phyloP scores from a whole-genome alignment of 2,888 invertebrate genomes.

The Drosophila prolongata region DNA sequence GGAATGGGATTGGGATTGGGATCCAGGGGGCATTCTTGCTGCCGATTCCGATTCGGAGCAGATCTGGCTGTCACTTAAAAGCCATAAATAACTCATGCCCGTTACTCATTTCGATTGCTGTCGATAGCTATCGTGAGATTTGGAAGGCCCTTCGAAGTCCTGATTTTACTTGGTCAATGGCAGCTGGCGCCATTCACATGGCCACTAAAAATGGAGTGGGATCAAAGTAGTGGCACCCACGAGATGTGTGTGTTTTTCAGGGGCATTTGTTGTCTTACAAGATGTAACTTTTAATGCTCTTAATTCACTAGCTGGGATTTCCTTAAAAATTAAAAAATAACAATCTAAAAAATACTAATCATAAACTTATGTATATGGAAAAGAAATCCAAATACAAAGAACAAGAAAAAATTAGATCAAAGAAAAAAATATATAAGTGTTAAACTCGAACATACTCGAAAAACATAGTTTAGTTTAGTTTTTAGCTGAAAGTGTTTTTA shows the following conservation, averaged over 20 bases:
- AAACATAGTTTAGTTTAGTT: too few species aligned
- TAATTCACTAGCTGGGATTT: too few species aligned
- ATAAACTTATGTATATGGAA: too few species aligned
- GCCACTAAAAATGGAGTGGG: background rate
- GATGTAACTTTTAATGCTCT: too few species aligned
- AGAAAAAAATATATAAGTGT: too few species aligned
- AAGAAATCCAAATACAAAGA: too few species aligned
- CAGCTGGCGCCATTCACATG: conserved; percentile 69
- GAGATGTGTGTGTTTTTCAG: background rate
- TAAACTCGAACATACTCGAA: too few species aligned
- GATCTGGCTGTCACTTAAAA: conserved; percentile 69
- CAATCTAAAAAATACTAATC: too few species aligned
- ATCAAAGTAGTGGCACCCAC: background rate
- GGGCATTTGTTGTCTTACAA: too few species aligned
- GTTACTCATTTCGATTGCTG: conserved; percentile 66
- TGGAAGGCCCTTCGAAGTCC: conserved; percentile 1
- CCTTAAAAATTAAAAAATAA: too few species aligned
- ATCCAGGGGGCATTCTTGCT: background rate
- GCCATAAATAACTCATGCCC: conserved; percentile 78
- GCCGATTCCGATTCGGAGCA: conserved; percentile 23
- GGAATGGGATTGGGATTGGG: background rate
- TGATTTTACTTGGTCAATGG: conserved; percentile 49
- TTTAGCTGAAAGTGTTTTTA: too few species aligned
- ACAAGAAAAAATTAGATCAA: too few species aligned
- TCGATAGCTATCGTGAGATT: conserved; percentile 69